These are phyloP conservation scores for Holacanthus passer DNA, from an alignment of 2,113 vertebrate species.

Conservation along the genomic window DNA sequence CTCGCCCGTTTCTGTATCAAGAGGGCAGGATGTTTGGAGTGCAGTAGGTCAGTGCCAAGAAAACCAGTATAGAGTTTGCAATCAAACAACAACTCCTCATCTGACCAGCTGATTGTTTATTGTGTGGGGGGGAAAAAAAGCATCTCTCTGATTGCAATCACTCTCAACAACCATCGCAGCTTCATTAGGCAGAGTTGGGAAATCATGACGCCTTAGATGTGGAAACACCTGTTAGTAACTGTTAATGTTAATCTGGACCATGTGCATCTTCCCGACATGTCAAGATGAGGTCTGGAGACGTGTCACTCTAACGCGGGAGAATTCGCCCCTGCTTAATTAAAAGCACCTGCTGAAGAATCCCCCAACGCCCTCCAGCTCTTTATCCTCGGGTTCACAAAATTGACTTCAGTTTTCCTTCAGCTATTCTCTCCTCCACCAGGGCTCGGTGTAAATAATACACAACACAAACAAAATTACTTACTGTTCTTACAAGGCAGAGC, in stretches of 20 bases:
- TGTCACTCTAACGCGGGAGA: constrained; percentile 47
- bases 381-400: constrained; percentile 55
- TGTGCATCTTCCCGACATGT: constrained; percentile 41
- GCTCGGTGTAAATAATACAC: constrained; percentile 40
- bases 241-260: constrained; percentile 59
- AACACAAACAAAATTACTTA: constrained; percentile 35
- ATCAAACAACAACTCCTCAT: constrained; percentile 67
- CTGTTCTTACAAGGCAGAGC: constrained; percentile 12
- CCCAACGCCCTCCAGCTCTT: constrained; percentile 22
- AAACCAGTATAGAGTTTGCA: constrained; percentile 53
- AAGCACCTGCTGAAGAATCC: constrained; percentile 67
- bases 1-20: constrained; percentile 7
- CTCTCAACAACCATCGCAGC: constrained; percentile 54
- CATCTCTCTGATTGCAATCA: constrained; percentile 81
- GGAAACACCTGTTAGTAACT: constrained; percentile 78
- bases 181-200: constrained; percentile 72
- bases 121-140: constrained; percentile 43
- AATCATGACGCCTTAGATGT: constrained; percentile 47
- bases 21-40: constrained; percentile 9
- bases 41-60: constrained; percentile 44
- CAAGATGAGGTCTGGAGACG: constrained; percentile 30
- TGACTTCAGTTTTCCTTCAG: constrained; percentile 15
- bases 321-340: constrained; percentile 77
- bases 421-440: neutral
- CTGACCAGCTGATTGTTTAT: constrained; percentile 80